Base-by-base conservation (phyloP, 2,113 vertebrate genomes). In the Corythaeola cristata region DNA sequence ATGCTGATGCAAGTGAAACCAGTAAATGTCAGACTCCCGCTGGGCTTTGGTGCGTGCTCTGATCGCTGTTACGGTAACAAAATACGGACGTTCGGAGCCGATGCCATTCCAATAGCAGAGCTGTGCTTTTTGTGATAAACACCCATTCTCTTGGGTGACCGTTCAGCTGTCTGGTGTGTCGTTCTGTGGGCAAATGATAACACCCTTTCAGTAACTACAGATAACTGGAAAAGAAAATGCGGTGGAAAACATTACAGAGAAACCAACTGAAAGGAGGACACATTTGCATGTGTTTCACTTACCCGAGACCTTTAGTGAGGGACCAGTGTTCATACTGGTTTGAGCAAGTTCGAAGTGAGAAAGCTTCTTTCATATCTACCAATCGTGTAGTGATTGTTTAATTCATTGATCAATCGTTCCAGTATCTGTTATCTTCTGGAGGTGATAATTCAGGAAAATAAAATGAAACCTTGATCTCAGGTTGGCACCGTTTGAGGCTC, bases 121-220 rank as follows among this genome's bases (percentile, higher is more conserved):
- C 0, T 59, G 47, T 19, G 4, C 39, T 67, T 78, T 16, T 15
- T 55, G 75, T 56, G 64, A 16, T 41, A 4, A 76, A 15, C 22
- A 8, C 8, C 21, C 1, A 0, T 58, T 47, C 39, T 37, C 33
- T 6, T 30, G 28, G 13, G 27, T 39, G 77, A 44, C 32, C 2
- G 0, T 28, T 72, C 60, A 62, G 47, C 47, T 56, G 39, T 6
- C 47, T 12, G 39, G 21, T 20, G 22, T 24, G 45, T 4, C 23
- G 16, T 20, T 50, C 67, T 52, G 45, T 2, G 8, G 52, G 30
- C 44, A 27, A 15, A 32, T 39, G 6, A 5, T 9, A 32, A 4
- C 39, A 14, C 44, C 35, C 30, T 53, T 26, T 4, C 13, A 11
- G 13, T 35, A 66, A 24, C 8, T 32, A 13, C 17, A 41, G 56